Evolutionary conservation across 2,113 vertebrate genomes (phyloP).

Genomic region (Petaurus breviceps): DNA sequence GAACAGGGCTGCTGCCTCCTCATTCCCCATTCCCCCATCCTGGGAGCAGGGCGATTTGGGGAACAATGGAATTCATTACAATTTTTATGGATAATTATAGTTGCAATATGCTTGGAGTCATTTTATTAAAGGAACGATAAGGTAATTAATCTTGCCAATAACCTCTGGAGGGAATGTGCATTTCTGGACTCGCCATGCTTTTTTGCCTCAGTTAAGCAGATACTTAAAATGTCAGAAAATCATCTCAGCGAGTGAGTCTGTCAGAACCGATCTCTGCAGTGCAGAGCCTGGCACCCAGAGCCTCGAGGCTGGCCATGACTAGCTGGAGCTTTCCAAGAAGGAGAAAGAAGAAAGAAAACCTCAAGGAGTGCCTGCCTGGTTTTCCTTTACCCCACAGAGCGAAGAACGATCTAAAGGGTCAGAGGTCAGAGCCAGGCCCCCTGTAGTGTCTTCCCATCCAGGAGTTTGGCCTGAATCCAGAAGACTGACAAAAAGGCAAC

Average conservation of each 20-base stretch:
- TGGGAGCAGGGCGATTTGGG: slow-evolving; percentile 54
- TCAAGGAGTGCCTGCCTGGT: neutral
- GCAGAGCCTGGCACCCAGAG: neutral
- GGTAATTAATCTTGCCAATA: slow-evolving; percentile 79
- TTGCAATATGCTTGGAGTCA: slow-evolving; percentile 75
- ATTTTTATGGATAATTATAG: slow-evolving; percentile 77
- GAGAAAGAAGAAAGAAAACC: neutral
- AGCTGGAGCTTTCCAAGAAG: slow-evolving; percentile 37
- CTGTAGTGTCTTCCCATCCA: neutral
- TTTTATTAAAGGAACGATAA: slow-evolving; percentile 75
- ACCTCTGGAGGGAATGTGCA: slow-evolving; percentile 59
- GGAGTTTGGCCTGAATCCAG: neutral
- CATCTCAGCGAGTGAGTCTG: slow-evolving; percentile 47
- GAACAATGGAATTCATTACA: slow-evolving; percentile 72
- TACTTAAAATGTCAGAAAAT: slow-evolving; percentile 50
- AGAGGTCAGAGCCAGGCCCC: neutral
- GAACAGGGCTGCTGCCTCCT: slow-evolving; percentile 23
- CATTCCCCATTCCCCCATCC: slow-evolving; percentile 23
- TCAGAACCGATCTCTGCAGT: slow-evolving; percentile 20
- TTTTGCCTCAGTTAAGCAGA: slow-evolving; percentile 37
- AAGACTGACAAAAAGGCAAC: neutral
- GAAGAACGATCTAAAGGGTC: neutral
- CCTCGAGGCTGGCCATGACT: neutral
- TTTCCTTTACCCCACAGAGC: neutral
- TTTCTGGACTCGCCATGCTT: slow-evolving; percentile 44